A percentile compares a stretch with the other conserved stretches of the same genome.
phyloP scores from a whole-genome alignment of 2,113 vertebrate genomes.

The Opisthocomus hoazin region DNA sequence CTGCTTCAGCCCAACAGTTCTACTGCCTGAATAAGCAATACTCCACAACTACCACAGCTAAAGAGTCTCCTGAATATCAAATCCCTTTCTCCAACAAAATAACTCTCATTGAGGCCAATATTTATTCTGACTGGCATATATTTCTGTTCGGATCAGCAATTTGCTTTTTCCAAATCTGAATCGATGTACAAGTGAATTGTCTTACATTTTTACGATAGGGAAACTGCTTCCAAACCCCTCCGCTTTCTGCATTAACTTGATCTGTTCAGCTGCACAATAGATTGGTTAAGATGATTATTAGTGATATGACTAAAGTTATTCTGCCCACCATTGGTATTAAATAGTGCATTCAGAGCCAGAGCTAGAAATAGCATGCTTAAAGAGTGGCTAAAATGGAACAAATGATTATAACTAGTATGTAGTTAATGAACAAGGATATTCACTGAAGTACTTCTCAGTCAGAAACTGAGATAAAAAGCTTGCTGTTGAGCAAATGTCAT shows the following conservation, averaged over 20 bases:
- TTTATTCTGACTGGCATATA: background rate
- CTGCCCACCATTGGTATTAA: background rate
- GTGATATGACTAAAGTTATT: background rate
- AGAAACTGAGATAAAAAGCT: background rate
- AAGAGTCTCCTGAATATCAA: constrained; percentile 20
- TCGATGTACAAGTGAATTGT: background rate
- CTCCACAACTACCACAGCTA: background rate
- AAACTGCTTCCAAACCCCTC: background rate
- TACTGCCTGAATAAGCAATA: constrained; percentile 45
- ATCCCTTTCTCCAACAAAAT: background rate
- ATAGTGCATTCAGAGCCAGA: background rate
- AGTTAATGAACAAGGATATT: background rate
- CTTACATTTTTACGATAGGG: background rate
- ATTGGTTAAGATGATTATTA: background rate
- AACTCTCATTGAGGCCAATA: background rate
- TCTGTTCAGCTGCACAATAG: background rate
- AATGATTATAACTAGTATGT: background rate
- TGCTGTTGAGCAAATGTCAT: background rate
- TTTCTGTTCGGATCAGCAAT: constrained; percentile 11
- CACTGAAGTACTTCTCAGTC: background rate
- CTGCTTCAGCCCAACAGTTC: constrained; percentile 1
- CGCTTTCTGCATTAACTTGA: background rate
- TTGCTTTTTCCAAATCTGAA: background rate
- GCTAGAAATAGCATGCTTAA: background rate
- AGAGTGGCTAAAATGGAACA: background rate